Conservation (phyloP, 2,113 vertebrate genomes). For the Lepisosteus osseus region DNA sequence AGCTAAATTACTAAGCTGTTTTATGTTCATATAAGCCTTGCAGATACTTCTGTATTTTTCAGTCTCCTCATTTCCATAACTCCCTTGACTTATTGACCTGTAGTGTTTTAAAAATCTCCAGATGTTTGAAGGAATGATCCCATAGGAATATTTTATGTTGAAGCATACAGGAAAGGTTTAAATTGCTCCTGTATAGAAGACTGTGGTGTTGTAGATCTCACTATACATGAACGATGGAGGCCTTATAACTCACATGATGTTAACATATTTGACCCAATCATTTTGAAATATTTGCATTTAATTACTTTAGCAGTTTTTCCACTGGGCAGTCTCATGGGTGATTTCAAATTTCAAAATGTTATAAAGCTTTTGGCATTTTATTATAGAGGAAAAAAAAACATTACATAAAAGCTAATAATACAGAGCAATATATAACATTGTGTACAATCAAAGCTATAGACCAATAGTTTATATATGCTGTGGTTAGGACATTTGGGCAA, state of each 20-base stretch:
- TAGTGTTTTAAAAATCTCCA: constrained; percentile 28
- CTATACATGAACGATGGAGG: constrained; percentile 29
- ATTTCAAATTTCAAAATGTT: too few species aligned
- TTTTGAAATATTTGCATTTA: not conserved
- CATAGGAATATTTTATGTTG: constrained; percentile 29
- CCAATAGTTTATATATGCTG: too few species aligned
- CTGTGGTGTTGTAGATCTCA: constrained; percentile 24
- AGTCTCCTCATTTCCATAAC: constrained; percentile 18
- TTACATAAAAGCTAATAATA: too few species aligned
- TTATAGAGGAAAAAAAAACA: too few species aligned
- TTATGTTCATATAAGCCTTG: constrained; percentile 5
- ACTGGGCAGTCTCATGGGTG: too few species aligned
- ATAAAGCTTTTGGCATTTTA: too few species aligned
- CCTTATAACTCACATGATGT: constrained; percentile 33
- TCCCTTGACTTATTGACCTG: constrained; percentile 16
- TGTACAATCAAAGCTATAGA: too few species aligned
- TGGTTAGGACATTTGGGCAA: too few species aligned
- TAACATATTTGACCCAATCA: constrained; percentile 22
- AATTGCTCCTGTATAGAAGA: constrained; percentile 28
- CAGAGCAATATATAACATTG: too few species aligned
- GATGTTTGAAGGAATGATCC: constrained; percentile 30
- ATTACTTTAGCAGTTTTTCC: too few species aligned
- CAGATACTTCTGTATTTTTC: constrained; percentile 7
- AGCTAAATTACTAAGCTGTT: constrained; percentile 1
- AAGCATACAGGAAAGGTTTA: constrained; percentile 41